Evolutionary conservation across 2,888 invertebrate genomes (phyloP).

Genomic region (Gymnocheta viridis): DNA sequence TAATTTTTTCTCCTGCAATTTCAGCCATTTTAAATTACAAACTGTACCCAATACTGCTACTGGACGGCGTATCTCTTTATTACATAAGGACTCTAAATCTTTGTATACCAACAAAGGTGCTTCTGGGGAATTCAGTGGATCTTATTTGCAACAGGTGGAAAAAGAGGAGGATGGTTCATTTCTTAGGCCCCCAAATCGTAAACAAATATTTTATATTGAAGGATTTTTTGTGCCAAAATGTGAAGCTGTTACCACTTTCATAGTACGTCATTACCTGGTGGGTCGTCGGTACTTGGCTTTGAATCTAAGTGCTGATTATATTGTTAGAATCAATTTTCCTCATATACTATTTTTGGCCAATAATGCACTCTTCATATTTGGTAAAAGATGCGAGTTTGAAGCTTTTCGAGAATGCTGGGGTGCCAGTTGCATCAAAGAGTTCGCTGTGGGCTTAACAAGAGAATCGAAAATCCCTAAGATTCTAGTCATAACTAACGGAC

Average conservation of each 20-base stretch:
- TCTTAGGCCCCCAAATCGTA: conserved; percentile 76
- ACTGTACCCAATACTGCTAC: conserved; percentile 80
- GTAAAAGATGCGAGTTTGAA: conserved; percentile 83
- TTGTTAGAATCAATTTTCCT: conserved; percentile 81
- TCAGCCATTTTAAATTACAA: conserved; percentile 74
- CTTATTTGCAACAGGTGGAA: conserved; percentile 75
- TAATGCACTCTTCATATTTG: conserved; percentile 83
- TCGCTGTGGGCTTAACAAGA: conserved; percentile 70
- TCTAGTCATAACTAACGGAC: conserved; percentile 86
- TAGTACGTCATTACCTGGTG: conserved; percentile 81
- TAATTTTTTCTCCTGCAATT: background rate
- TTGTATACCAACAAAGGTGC: conserved; percentile 84
- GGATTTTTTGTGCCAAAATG: conserved; percentile 84
- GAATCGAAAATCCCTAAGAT: conserved; percentile 75
- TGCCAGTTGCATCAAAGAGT: conserved; percentile 69
- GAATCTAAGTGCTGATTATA: conserved; percentile 84
- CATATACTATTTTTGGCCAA: conserved; percentile 82
- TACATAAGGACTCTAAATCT: conserved; percentile 82
- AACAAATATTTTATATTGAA: conserved; percentile 83
- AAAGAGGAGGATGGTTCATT: conserved; percentile 67
- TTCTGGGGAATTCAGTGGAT: conserved; percentile 80
- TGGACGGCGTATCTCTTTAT: conserved; percentile 82
- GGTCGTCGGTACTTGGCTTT: conserved; percentile 81
- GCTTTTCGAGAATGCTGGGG: conserved; percentile 79
- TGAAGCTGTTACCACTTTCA: conserved; percentile 80